A percentile compares a stretch with the other conserved stretches of the same genome.
Conservation (phyloP, 2,113 vertebrate species). For the Fregetta grallaria region DNA sequence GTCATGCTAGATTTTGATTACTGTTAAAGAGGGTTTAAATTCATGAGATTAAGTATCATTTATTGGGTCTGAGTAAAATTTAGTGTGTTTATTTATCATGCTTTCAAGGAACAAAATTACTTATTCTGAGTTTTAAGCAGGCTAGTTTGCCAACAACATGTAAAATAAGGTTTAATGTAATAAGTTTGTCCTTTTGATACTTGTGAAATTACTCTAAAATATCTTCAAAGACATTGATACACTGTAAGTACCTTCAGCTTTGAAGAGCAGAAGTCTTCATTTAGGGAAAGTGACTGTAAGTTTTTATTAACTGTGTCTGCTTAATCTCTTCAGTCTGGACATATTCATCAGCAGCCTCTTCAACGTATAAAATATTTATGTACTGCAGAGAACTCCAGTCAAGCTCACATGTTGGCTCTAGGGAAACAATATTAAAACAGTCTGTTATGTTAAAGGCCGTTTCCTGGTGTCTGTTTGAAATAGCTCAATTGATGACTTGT, state of each 20-base stretch:
- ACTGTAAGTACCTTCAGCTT: neutral
- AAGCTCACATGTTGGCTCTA: neutral
- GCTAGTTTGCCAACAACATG: neutral
- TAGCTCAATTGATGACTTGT: neutral
- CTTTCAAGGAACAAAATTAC: neutral
- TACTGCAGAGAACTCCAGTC: neutral
- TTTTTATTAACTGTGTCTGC: neutral
- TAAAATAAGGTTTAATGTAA: neutral
- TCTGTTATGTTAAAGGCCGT: slow-evolving; percentile 15
- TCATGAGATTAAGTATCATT: neutral
- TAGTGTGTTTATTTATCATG: neutral
- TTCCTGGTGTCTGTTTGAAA: neutral
- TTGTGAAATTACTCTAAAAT: neutral
- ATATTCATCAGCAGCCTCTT: neutral
- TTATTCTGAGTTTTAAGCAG: neutral
- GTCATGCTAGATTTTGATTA: neutral
- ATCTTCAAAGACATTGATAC: neutral
- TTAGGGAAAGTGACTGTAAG: neutral
- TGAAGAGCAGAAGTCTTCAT: neutral
- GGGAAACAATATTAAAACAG: neutral
- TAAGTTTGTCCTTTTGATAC: neutral
- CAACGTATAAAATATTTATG: slow-evolving; percentile 10
- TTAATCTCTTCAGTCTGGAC: neutral
- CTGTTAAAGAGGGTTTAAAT: neutral
- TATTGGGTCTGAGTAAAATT: neutral